These are phyloP conservation scores for Graptemys geographica DNA, from an alignment of 2,797 vertebrate genomes.

Conservation along the genomic window DNA sequence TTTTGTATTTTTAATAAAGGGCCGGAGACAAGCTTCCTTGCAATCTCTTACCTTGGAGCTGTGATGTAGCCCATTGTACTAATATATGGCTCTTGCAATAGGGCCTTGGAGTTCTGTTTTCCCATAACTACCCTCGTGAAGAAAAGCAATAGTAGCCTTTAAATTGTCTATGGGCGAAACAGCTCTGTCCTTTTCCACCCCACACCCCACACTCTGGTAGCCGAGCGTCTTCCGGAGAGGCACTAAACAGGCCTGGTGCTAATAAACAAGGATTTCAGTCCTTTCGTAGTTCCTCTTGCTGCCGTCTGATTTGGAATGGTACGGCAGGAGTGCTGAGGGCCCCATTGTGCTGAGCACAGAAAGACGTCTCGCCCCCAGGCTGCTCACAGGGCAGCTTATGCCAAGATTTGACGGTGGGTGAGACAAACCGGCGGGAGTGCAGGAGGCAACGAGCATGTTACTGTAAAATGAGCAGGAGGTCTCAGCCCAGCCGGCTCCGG, in stretches of 20 bases:
- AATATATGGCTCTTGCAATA: background rate
- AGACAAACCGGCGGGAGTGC: fast-evolving
- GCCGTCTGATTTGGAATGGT: too few species aligned
- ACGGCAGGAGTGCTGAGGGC: too few species aligned
- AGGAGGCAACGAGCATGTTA: fast-evolving
- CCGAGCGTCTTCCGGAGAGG: background rate
- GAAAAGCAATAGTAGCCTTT: background rate
- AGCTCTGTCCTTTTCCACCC: background rate
- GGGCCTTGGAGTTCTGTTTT: too few species aligned
- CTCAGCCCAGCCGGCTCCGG: background rate
- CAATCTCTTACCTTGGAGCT: background rate
- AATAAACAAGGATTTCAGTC: background rate
- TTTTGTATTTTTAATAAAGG: background rate
- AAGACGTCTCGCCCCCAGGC: too few species aligned
- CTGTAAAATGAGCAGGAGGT: background rate
- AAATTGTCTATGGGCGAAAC: background rate
- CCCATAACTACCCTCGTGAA: too few species aligned
- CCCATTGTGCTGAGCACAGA: too few species aligned
- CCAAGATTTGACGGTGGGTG: too few species aligned
- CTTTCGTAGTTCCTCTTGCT: too few species aligned
- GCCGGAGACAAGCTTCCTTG: background rate
- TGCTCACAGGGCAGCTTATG: too few species aligned
- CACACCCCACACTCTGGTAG: too few species aligned
- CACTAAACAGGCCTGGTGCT: background rate
- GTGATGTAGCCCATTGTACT: background rate